Percentiles rank a stretch among this genome's conserved stretches.
Conservation (phyloP, 1,140 invertebrate species). For the Plectrocnemia conspersa region DNA sequence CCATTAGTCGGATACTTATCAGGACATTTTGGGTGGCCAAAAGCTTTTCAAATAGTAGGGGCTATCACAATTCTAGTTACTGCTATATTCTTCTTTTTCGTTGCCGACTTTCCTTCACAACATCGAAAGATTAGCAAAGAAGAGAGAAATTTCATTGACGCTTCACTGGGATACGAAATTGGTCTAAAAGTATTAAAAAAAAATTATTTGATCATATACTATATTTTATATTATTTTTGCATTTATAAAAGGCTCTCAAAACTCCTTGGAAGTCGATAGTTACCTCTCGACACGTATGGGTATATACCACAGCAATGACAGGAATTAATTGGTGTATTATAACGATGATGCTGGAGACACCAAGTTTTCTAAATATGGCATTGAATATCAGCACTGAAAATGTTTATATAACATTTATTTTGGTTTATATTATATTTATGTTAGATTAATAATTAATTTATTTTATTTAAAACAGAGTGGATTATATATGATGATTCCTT, state of each 20-base stretch:
- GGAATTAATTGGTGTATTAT: conserved; percentile 64
- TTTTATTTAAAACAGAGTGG: conserved; percentile 58
- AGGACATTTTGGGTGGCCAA: conserved; percentile 30
- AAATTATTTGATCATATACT: background rate
- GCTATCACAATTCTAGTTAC: conserved; percentile 39
- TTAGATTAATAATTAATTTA: background rate
- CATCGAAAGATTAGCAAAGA: conserved; percentile 41
- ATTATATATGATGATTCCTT: conserved; percentile 59
- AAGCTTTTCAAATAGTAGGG: conserved; percentile 46
- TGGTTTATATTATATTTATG: too few species aligned
- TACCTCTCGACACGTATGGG: conserved; percentile 59
- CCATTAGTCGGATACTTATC: conserved; percentile 21
- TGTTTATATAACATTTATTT: conserved; percentile 39
- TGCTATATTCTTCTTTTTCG: conserved; percentile 37
- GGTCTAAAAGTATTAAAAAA: conserved; percentile 26
- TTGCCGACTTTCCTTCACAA: conserved; percentile 41
- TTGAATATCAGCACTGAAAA: conserved; percentile 56
- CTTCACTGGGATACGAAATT: conserved; percentile 39
- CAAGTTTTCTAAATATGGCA: conserved; percentile 65
- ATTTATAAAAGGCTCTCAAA: conserved; percentile 12
- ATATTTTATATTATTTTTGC: background rate
- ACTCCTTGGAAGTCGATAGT: conserved; percentile 61
- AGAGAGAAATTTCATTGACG: conserved; percentile 45
- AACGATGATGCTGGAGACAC: conserved; percentile 65
- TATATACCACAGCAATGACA: conserved; percentile 58